Conservation (phyloP, 2,113 vertebrate genomes). For the Macquaria australasica region DNA sequence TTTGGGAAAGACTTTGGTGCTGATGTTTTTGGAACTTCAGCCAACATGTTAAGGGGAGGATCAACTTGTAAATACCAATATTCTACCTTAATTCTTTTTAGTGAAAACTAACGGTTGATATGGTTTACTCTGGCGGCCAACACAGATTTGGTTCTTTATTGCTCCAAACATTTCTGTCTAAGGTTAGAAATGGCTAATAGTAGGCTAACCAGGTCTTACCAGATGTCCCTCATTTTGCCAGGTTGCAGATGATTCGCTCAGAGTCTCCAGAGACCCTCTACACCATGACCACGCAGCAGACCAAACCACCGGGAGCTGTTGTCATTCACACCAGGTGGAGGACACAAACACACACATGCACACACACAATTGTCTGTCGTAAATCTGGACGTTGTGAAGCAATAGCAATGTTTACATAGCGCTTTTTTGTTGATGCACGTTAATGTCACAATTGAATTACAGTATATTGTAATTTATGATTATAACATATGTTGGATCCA, state of each 20-base stretch:
- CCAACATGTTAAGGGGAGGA: not conserved
- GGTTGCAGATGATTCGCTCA: slow-evolving; percentile 50
- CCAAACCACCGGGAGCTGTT: slow-evolving; percentile 47
- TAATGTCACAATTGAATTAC: not conserved
- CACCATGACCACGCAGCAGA: slow-evolving; percentile 65
- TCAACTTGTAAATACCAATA: not conserved
- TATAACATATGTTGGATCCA: not conserved
- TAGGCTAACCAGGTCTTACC: not conserved
- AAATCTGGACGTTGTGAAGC: not conserved
- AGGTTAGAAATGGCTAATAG: not conserved
- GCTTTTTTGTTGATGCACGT: not conserved
- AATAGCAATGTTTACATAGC: not conserved
- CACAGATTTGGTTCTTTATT: not conserved
- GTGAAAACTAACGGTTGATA: not conserved
- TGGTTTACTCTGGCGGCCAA: too few relatives aligned
- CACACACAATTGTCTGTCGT: not conserved
- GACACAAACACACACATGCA: not conserved
- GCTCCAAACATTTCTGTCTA: not conserved
- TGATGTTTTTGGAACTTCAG: not conserved
- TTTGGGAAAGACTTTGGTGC: not conserved
- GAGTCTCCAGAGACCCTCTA: slow-evolving; percentile 71
- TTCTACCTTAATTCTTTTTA: not conserved
- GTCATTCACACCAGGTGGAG: slow-evolving; percentile 54
- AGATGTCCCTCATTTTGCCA: slow-evolving; percentile 26
- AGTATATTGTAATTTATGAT: too few relatives aligned